Evolutionary conservation across 2,888 invertebrate species (phyloP).

Genomic region (Mycogona germanica): DNA sequence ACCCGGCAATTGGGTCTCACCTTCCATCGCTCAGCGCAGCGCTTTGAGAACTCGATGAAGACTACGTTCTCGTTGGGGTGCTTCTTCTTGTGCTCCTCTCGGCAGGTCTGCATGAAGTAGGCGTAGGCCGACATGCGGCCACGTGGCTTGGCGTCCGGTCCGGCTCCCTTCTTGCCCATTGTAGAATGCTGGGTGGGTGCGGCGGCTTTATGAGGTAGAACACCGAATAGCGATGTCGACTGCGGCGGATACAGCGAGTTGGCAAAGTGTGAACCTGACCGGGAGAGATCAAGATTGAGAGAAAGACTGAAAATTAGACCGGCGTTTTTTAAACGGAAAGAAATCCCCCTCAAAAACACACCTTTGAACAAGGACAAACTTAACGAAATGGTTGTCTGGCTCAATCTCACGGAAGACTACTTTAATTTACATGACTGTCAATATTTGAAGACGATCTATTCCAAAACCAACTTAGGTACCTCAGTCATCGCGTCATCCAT

Average conservation of each 20-base stretch:
- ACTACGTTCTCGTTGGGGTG: conserved; percentile 97
- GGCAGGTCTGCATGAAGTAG: conserved; percentile 97
- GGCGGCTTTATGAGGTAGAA: conserved; percentile 11
- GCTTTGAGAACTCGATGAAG: conserved; percentile 96
- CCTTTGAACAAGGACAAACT: too few relatives aligned
- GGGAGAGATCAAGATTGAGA: too few relatives aligned
- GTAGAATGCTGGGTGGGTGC: conserved; percentile 14
- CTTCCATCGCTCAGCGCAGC: conserved; percentile 99
- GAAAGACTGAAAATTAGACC: too few relatives aligned
- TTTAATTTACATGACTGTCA: too few relatives aligned
- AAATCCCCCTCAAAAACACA: too few relatives aligned
- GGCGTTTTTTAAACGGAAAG: too few relatives aligned
- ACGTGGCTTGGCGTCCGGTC: conserved; percentile 68
- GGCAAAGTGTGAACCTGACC: conserved; percentile 9
- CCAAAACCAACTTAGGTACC: too few relatives aligned
- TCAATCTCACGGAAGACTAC: too few relatives aligned
- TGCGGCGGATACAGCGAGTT: conserved; percentile 8
- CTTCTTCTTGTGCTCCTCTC: conserved; percentile 99
- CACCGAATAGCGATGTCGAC: conserved; percentile 10
- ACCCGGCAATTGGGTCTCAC: conserved; percentile 58
- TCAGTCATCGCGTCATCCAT: too few relatives aligned
- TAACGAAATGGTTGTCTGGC: too few relatives aligned
- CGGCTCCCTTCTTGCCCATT: conserved; percentile 34
- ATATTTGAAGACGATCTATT: too few relatives aligned
- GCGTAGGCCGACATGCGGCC: conserved; percentile 94